Evolutionary conservation across 1,140 invertebrate species (phyloP).

Genomic region (Bombus soroeensis): DNA sequence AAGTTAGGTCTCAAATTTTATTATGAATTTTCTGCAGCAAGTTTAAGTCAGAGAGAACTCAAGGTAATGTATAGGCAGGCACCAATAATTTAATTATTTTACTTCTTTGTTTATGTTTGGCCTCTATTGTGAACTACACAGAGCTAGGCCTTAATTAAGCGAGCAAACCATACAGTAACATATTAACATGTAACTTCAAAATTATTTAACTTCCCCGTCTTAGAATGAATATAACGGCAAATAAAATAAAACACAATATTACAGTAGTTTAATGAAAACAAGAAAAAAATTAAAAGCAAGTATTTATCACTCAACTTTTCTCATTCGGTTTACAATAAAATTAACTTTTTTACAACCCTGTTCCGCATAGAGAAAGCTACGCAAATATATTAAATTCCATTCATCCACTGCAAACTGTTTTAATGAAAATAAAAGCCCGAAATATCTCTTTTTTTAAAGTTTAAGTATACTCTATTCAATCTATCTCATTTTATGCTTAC

Average conservation of each 20-base stretch:
- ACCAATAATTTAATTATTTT: slow-evolving; percentile 19
- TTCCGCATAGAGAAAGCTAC: neutral
- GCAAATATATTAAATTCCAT: neutral
- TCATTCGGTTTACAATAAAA: neutral
- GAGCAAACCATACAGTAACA: neutral
- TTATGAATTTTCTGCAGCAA: neutral
- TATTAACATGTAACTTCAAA: neutral
- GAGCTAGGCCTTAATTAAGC: slow-evolving; percentile 1
- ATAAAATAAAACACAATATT: neutral
- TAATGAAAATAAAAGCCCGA: neutral
- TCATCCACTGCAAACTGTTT: neutral
- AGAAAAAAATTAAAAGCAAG: neutral
- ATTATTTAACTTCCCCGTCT: neutral
- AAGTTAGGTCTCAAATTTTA: neutral
- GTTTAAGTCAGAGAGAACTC: neutral
- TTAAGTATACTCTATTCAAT: neutral
- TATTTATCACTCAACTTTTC: neutral
- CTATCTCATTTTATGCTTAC: neutral
- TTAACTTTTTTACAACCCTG: neutral
- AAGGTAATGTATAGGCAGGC: neutral
- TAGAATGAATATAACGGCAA: neutral
- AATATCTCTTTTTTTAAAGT: neutral
- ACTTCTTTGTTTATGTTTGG: neutral
- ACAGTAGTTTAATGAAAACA: neutral
- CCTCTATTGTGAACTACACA: neutral